Conservation (phyloP, 2,113 vertebrate species). For the Brachirus orientalis region DNA sequence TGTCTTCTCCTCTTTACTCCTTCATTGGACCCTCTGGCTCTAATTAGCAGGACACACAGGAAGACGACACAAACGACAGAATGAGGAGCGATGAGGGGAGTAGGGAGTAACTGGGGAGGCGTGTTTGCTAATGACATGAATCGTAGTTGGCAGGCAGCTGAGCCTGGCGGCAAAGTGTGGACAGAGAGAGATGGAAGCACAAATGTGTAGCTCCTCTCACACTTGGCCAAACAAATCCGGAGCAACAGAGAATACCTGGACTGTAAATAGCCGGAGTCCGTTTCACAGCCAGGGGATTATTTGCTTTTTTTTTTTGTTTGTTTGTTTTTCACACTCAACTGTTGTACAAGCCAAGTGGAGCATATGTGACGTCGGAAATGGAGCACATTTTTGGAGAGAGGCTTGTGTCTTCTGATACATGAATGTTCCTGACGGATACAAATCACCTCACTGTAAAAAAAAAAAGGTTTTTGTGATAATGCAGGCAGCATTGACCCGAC, state of each 20-base stretch:
- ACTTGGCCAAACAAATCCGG: no score
- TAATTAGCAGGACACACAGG: slow-evolving; percentile 38
- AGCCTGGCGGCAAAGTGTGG: slow-evolving; percentile 15
- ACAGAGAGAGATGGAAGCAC: slow-evolving; percentile 17
- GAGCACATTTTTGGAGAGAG: no score
- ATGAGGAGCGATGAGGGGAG: no score
- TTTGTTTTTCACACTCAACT: slow-evolving; percentile 8
- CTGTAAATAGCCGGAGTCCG: slow-evolving; percentile 29
- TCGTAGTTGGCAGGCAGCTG: slow-evolving; percentile 48
- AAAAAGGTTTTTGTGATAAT: no score
- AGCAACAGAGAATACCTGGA: slow-evolving; percentile 1
- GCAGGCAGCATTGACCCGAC: no score
- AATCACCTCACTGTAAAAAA: no score
- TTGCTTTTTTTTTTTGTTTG: no score
- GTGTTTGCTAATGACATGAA: slow-evolving; percentile 58
- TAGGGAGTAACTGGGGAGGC: slow-evolving; percentile 30
- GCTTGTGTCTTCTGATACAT: no score
- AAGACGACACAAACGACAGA: neutral
- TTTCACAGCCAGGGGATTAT: slow-evolving; percentile 43
- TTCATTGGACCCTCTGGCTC: slow-evolving; percentile 28
- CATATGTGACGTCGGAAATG: slow-evolving; percentile 1
- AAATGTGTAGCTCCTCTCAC: slow-evolving; percentile 26
- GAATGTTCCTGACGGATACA: no score
- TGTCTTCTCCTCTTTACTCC: neutral
- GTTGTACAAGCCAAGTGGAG: neutral